Conservation (phyloP, 1,140 invertebrate species). For the Drosophila hydei region DNA sequence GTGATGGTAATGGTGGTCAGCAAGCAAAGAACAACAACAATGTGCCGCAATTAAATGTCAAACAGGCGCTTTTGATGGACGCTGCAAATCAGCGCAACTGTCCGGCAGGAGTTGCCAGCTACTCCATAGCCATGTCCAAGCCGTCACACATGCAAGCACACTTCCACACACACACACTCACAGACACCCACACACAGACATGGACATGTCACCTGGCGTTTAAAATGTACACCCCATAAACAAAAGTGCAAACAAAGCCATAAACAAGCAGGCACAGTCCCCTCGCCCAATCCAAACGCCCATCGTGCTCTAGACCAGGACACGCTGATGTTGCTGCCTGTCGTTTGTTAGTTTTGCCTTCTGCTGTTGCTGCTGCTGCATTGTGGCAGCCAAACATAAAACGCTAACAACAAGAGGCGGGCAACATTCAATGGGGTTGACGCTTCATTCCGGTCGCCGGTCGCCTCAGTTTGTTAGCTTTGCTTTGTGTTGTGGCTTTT, state of each 20-base stretch:
- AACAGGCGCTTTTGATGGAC: slow-evolving; percentile 77
- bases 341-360: slow-evolving; percentile 54
- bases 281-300: background rate
- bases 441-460: slow-evolving; percentile 65
- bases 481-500: slow-evolving; percentile 62
- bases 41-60: slow-evolving; percentile 80
- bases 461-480: slow-evolving; percentile 69
- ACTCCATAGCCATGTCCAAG: slow-evolving; percentile 19
- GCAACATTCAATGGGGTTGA: slow-evolving; percentile 46
- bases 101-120: slow-evolving; percentile 29
- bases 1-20: slow-evolving; percentile 15
- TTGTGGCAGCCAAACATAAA: slow-evolving; percentile 47
- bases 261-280: slow-evolving; percentile 62
- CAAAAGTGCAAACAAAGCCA: slow-evolving; percentile 82
- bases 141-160: slow-evolving; percentile 33
- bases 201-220: slow-evolving; percentile 63
- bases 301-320: slow-evolving; percentile 9
- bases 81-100: slow-evolving; percentile 79
- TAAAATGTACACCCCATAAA: slow-evolving; percentile 82
- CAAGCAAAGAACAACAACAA: slow-evolving; percentile 45
- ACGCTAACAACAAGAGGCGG: slow-evolving; percentile 33
- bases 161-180: slow-evolving; percentile 21
- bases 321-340: slow-evolving; percentile 36
- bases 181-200: slow-evolving; percentile 36
- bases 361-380: slow-evolving; percentile 21